Evolutionary conservation across 1,140 invertebrate genomes (phyloP).

Genomic region (Pogonognathellus flavescens): DNA sequence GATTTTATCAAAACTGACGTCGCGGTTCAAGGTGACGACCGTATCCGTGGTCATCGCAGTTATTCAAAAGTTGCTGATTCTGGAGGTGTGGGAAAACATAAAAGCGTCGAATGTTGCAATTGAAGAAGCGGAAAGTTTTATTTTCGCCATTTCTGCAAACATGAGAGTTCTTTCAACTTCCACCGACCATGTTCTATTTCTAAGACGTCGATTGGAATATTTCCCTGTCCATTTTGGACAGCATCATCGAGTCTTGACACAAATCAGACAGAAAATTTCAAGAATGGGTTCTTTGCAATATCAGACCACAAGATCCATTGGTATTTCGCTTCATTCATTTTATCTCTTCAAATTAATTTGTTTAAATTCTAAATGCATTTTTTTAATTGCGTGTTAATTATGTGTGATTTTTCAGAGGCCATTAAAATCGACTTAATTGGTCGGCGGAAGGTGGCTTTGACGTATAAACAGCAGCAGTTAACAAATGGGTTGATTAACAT

Average conservation of each 20-base stretch:
- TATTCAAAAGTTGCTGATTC: too few species aligned
- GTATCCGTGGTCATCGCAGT: too few species aligned
- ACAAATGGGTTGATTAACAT: neutral
- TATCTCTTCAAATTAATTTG: too few species aligned
- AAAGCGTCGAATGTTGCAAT: neutral
- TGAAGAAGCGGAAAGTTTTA: neutral
- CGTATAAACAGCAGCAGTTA: neutral
- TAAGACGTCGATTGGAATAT: neutral
- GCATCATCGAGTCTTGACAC: neutral
- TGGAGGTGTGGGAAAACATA: neutral
- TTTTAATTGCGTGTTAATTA: too few species aligned
- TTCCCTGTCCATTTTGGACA: too few species aligned
- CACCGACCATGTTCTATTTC: neutral
- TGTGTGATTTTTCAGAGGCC: neutral
- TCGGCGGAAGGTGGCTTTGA: neutral
- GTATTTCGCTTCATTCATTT: too few species aligned
- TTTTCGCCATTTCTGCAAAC: neutral
- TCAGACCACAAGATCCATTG: neutral
- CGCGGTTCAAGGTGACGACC: too few species aligned
- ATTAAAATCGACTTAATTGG: neutral
- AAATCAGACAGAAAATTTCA: constrained; percentile 3
- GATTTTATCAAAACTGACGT: too few species aligned
- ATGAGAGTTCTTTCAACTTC: neutral
- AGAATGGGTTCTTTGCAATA: neutral
- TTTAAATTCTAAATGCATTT: neutral